Evolutionary conservation across 2,113 vertebrate species (phyloP).

Genomic region (Nothobranchius kuhntae): DNA sequence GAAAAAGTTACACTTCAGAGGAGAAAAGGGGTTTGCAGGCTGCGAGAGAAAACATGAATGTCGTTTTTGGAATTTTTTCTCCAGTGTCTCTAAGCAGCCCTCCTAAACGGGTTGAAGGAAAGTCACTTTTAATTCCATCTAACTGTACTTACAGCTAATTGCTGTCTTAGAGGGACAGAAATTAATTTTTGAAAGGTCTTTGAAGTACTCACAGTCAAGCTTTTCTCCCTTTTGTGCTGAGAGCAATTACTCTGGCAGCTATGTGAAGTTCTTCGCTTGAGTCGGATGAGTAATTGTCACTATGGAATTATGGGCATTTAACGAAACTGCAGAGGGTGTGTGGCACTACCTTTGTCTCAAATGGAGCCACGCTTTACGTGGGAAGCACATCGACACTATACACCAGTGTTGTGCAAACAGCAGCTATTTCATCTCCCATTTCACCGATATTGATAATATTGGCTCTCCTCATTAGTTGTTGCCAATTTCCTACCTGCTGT

Average conservation of each 20-base stretch:
- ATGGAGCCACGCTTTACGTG: constrained; percentile 7
- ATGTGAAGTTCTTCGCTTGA: constrained; percentile 47
- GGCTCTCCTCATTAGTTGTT: constrained; percentile 38
- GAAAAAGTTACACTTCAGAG: background rate
- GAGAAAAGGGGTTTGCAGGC: background rate
- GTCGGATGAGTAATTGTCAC: constrained; percentile 59
- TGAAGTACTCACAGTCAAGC: constrained; percentile 62
- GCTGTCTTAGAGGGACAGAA: constrained; percentile 63
- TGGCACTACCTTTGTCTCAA: constrained; percentile 29
- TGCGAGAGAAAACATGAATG: constrained; percentile 16
- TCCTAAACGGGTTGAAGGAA: constrained; percentile 35
- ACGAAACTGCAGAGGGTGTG: constrained; percentile 41
- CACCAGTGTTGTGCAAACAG: constrained; percentile 22
- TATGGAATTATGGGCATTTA: constrained; percentile 50
- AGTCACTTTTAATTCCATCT: constrained; percentile 59
- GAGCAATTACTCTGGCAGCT: constrained; percentile 67
- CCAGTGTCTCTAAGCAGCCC: constrained; percentile 18
- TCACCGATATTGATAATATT: constrained; percentile 18
- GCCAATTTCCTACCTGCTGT: constrained; percentile 46
- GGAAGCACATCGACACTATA: constrained; percentile 8
- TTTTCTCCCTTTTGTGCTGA: constrained; percentile 61
- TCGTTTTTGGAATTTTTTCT: constrained; percentile 32
- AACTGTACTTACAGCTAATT: constrained; percentile 63
- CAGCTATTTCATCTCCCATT: background rate
- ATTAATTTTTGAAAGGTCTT: constrained; percentile 67